phyloP scores from a whole-genome alignment of 2,888 invertebrate genomes.

The Eupithecia exiguata region DNA sequence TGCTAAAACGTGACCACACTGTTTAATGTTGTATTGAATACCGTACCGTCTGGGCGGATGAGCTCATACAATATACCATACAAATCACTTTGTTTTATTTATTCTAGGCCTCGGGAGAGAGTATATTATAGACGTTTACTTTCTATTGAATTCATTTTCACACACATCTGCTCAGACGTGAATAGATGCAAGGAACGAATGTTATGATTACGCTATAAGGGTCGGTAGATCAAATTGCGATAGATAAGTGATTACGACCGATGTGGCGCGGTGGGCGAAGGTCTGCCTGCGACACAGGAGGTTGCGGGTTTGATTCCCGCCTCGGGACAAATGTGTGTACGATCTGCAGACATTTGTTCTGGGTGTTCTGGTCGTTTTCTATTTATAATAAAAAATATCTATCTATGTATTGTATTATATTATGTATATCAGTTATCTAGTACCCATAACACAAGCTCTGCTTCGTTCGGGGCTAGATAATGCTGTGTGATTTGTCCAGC shows the following conservation, averaged over 20 bases:
- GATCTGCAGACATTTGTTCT: too few relatives aligned
- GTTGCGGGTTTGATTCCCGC: too few relatives aligned
- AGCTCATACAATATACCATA: constrained; percentile 28
- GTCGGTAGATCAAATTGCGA: not conserved
- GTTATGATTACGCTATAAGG: constrained; percentile 3
- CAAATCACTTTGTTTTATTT: constrained; percentile 32
- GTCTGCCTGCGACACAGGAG: too few relatives aligned
- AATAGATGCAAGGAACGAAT: not conserved
- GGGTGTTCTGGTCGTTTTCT: too few relatives aligned
- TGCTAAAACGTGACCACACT: constrained; percentile 53
- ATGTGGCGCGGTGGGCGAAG: too few relatives aligned
- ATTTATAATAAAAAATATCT: too few relatives aligned
- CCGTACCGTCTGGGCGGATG: constrained; percentile 35
- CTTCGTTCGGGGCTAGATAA: too few relatives aligned
- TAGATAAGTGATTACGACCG: constrained; percentile 18
- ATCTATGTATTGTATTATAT: too few relatives aligned
- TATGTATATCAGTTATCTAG: too few relatives aligned
- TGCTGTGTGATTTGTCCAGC: too few relatives aligned
- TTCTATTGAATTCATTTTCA: constrained; percentile 30
- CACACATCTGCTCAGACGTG: constrained; percentile 10
- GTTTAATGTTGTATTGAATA: constrained; percentile 45
- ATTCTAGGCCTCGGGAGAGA: constrained; percentile 8
- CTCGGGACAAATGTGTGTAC: too few relatives aligned
- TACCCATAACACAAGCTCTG: too few relatives aligned
- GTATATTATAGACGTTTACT: constrained; percentile 21